These are phyloP conservation scores for Muscicapa striata DNA, from an alignment of 2,797 vertebrate genomes.

Conservation along the genomic window DNA sequence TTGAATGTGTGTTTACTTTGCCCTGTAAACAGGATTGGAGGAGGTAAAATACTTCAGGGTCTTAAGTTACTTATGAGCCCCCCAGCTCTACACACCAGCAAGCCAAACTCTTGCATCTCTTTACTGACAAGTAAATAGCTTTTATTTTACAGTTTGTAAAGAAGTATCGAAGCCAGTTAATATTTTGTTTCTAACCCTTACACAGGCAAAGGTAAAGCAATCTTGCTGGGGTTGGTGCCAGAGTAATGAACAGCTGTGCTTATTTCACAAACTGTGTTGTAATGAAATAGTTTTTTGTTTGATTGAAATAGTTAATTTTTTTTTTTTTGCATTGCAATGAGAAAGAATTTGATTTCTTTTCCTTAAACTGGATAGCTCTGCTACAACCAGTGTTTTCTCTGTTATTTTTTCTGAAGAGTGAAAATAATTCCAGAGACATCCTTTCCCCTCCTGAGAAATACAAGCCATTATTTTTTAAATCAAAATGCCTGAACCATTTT, in stretches of 20 bases:
- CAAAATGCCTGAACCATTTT: background rate
- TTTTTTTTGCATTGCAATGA: background rate
- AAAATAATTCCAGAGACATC: background rate
- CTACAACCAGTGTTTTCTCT: background rate
- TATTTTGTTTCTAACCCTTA: background rate
- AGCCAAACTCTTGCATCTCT: background rate
- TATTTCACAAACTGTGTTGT: background rate
- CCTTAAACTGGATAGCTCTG: background rate
- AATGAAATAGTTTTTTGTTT: constrained; percentile 3
- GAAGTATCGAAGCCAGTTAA: background rate
- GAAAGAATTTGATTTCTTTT: background rate
- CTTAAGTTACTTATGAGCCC: background rate
- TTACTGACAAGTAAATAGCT: background rate
- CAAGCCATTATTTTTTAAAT: background rate
- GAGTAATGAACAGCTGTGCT: background rate
- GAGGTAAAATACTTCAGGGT: background rate
- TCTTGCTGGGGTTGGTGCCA: background rate
- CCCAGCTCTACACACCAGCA: background rate
- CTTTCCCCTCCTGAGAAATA: background rate
- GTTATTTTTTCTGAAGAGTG: background rate
- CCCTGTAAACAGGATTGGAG: constrained; percentile 21
- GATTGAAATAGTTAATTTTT: background rate
- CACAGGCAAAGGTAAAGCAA: background rate
- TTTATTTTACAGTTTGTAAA: background rate
- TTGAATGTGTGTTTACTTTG: background rate